Evolutionary conservation across 1,140 invertebrate species (phyloP), one percentile per base, ranked within the genome.

Genomic region (Anastrepha obliqua): DNA sequence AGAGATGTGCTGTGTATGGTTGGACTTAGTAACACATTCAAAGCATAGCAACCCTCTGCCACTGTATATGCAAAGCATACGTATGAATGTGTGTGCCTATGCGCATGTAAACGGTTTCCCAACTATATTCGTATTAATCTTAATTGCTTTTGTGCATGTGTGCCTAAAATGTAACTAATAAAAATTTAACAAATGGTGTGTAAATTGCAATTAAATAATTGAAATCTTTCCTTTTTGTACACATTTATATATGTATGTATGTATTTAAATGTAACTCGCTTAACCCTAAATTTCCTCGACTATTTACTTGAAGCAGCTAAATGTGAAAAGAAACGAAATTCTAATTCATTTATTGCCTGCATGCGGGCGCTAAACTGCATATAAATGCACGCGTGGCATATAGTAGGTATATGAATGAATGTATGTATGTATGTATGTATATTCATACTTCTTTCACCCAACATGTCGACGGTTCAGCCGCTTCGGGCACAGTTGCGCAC

Each of bases 141-240:
- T 81, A 81, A 81, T 81, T 81, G 20, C 44, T 81, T 55, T 81
- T 51, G 47, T 81, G 74, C 74, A 81, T 81, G 74, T 55, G n/a
- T 20, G 74, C 47, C 20, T 81, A 81, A 81, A 81, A 55, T 81
- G 74, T 81, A 81, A 81, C 74, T 81, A 81, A 81, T 81, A 81
- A 81, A 81, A 81, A 81, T 58, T 13, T 15, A 81, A 81, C 74
- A 81, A 81, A 81, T 81, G 74, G 47, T 81, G 74, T 81, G 74
- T 81, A 55, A 81, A 81, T 81, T 81, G 74, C 74, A 81, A 81
- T 81, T 81, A 81, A 81, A 81, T n/a, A 55, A 81, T 51, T 55
- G 74, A 81, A 58, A 81, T 81, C 47, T 13, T 74, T 11, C 70
- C 44, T 55, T 29, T 17, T 11, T 55, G 20, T 29, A 55, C 5